These are phyloP conservation scores for Leptopilina clavipes DNA, from an alignment of 1,140 invertebrate species.

Conservation along the genomic window DNA sequence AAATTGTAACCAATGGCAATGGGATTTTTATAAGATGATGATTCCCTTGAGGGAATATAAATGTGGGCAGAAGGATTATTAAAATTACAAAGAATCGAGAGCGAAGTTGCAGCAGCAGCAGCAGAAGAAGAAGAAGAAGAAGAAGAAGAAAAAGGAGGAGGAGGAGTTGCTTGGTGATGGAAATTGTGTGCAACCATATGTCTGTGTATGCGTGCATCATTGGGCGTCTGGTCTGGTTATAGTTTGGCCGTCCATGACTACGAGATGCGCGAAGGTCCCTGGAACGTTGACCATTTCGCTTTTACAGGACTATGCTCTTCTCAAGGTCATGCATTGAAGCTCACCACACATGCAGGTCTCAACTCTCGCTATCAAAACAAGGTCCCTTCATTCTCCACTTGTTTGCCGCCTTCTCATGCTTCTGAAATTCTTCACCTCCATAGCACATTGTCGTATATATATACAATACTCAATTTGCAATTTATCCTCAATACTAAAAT, in stretches of 20 bases:
- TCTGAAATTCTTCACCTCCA: neutral
- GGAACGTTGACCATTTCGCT: constrained; percentile 26
- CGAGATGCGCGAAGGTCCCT: constrained; percentile 23
- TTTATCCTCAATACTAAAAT: too few species aligned
- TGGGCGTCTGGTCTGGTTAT: constrained; percentile 8
- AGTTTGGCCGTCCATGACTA: constrained; percentile 32
- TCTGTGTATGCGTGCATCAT: constrained; percentile 20
- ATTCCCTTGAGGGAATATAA: neutral
- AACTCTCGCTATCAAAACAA: constrained; percentile 26
- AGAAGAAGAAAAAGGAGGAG: constrained; percentile 11
- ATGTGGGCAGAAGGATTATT: constrained; percentile 21
- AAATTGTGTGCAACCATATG: constrained; percentile 1
- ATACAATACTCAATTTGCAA: too few species aligned
- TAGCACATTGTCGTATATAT: neutral
- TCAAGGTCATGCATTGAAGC: constrained; percentile 27
- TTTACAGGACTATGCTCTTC: constrained; percentile 21
- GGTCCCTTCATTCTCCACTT: constrained; percentile 8
- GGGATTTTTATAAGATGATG: neutral
- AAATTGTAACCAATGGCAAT: neutral
- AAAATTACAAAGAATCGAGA: neutral
- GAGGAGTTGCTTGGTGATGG: neutral
- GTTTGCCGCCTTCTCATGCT: neutral
- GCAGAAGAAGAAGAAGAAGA: neutral
- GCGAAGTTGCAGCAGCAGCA: neutral
- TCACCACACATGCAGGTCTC: constrained; percentile 1